phyloP scores from a whole-genome alignment of 2,888 invertebrate genomes.

The Meloe dianella region DNA sequence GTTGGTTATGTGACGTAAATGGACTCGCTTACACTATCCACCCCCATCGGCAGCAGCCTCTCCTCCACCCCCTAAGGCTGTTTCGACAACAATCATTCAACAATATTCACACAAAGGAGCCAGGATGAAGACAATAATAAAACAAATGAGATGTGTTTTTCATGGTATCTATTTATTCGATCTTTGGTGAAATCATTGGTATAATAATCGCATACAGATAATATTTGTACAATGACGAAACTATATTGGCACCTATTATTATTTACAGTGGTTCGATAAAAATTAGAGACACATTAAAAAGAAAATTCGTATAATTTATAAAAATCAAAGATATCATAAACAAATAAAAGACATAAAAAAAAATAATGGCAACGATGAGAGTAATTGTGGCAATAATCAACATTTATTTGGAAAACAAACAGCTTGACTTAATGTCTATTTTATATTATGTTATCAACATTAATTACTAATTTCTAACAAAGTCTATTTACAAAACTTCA shows the following conservation, averaged over 20 bases:
- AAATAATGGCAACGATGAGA: conserved; percentile 46
- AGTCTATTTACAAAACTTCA: conserved; percentile 48
- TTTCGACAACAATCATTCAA: conserved; percentile 15
- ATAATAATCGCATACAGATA: conserved; percentile 54
- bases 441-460: conserved; percentile 51
- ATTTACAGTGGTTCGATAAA: no score
- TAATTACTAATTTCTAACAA: conserved; percentile 49
- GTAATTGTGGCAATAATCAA: conserved; percentile 41
- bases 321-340: conserved; percentile 20
- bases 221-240: conserved; percentile 50
- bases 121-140: no score
- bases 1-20: conserved; percentile 53
- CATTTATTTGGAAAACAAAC: conserved; percentile 50
- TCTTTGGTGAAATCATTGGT: conserved; percentile 76
- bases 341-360: conserved; percentile 31
- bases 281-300: no score
- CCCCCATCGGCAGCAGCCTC: background rate
- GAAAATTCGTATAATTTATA: conserved; percentile 20
- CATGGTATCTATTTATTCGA: conserved; percentile 49
- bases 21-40: conserved; percentile 38
- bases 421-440: conserved; percentile 45
- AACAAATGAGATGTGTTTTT: conserved; percentile 15
- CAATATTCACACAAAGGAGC: conserved; percentile 7
- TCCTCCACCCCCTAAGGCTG: background rate
- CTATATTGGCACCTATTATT: conserved; percentile 54